Conservation (phyloP, 2,113 vertebrate genomes). For the Phasianus colchicus region DNA sequence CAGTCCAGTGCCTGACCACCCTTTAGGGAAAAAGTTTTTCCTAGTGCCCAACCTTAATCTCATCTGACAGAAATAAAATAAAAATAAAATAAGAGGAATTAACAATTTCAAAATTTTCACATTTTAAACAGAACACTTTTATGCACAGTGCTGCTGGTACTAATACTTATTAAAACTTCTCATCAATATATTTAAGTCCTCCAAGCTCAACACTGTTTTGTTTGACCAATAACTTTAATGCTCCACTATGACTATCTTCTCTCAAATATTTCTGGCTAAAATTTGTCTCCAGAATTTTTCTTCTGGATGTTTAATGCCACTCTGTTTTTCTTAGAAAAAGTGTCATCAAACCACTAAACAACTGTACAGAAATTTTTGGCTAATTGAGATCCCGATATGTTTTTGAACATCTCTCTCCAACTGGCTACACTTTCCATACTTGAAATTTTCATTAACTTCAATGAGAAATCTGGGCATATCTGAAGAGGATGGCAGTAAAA, state of each 20-base stretch:
- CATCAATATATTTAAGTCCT: background rate
- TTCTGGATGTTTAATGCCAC: background rate
- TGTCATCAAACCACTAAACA: background rate
- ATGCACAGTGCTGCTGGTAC: background rate
- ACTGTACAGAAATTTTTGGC: background rate
- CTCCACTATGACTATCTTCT: background rate
- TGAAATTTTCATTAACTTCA: background rate
- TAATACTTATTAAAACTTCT: background rate
- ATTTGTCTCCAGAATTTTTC: background rate
- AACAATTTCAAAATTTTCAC: background rate
- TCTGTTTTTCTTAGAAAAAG: background rate
- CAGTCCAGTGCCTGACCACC: too few relatives aligned
- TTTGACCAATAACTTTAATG: background rate
- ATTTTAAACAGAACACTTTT: background rate
- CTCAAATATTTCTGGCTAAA: background rate
- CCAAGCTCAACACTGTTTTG: background rate
- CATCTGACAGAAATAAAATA: too few relatives aligned
- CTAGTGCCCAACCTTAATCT: too few relatives aligned
- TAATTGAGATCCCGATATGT: background rate
- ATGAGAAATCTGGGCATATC: background rate
- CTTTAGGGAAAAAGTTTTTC: too few relatives aligned
- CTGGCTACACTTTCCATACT: background rate
- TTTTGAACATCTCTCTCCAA: background rate
- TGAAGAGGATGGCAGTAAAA: background rate
- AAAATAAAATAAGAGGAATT: background rate